Evolutionary conservation across 2,113 vertebrate species (phyloP).

Genomic region (zebrafish (Danio rerio)): DNA sequence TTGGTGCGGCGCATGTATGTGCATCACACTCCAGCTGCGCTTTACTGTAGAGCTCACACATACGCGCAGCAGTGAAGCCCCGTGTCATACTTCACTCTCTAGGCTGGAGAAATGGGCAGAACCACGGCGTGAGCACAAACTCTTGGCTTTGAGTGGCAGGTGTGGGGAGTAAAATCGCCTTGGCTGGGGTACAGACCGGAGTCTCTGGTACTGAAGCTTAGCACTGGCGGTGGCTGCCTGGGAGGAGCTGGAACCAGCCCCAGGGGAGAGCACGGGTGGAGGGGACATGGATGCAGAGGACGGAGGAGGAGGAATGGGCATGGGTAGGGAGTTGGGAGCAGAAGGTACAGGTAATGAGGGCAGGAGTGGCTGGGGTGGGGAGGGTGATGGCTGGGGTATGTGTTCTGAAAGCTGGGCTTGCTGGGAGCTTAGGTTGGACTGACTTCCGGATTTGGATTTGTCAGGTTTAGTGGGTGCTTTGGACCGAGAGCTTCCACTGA

Average conservation of each 20-base stretch:
- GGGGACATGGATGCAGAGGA: constrained; percentile 76
- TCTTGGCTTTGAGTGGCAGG: constrained; percentile 84
- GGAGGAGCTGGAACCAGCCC: constrained; percentile 58
- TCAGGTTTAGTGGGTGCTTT: constrained; percentile 77
- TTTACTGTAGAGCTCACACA: constrained; percentile 76
- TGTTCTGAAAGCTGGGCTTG: constrained; percentile 75
- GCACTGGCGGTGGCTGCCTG: constrained; percentile 74
- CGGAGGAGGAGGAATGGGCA: constrained; percentile 75
- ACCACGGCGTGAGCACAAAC: constrained; percentile 87
- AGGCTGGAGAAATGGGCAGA: constrained; percentile 94
- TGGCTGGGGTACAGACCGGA: constrained; percentile 81
- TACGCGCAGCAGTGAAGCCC: constrained; percentile 76
- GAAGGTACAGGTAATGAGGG: constrained; percentile 62
- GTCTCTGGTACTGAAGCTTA: constrained; percentile 84
- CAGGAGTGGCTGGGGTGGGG: constrained; percentile 71
- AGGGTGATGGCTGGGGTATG: constrained; percentile 72
- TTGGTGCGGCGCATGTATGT: constrained; percentile 70
- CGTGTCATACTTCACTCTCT: constrained; percentile 93
- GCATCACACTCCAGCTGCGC: constrained; percentile 77
- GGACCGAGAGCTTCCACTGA: constrained; percentile 74
- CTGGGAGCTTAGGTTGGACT: constrained; percentile 88
- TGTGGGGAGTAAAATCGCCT: constrained; percentile 82
- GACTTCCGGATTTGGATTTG: constrained; percentile 85
- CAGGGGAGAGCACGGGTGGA: constrained; percentile 62
- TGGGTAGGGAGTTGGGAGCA: constrained; percentile 75